Evolutionary conservation across 1,140 invertebrate genomes (phyloP), one percentile per base, ranked within the genome.

Genomic region (Brachionus rotundiformis): DNA sequence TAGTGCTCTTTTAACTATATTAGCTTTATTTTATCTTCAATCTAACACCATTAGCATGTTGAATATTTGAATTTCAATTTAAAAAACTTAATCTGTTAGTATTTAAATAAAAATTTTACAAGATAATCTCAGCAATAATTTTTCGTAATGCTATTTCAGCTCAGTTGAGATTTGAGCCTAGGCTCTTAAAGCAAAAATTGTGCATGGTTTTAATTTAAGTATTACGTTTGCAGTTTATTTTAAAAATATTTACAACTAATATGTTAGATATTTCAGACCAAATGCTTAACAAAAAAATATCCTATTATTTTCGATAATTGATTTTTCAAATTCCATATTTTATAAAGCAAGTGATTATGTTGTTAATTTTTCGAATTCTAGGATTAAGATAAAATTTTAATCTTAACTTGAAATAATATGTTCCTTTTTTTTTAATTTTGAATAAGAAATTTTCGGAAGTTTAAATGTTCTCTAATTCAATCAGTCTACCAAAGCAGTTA

Each of bases 241-340:
- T 54, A 19, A 54, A 54, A 54, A 54, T 54, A 54, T 54, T 54
- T 54, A 54, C 47, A 54, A 54, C 47, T 54, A 54, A 54, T 54
- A 54, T 54, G 47, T 54, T 54, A 54, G 47, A 54, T 54, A 54
- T 54, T 54, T 54, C 47, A 54, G 47, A 54, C 47, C 47, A 54
- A 54, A 54, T 54, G 47, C 47, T 25, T 54, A 54, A 54, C 47
- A 54, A 54, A 54, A n/a, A n/a, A 54, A 54, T 54, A 54, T 54
- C 19, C 47, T 19, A 54, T 54, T 54, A 54, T 54, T 54, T 54
- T 54, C 47, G 19, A 54, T 54, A 54, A 54, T 54, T 54, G 47
- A 54, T 19, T 54, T 54, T 54, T 54, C 19, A 8, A 54, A 54
- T 54, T 25, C 47, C 47, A 54, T 54, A 54, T 54, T 54, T 54